Percentiles rank a stretch among this genome's conserved stretches.
Evolutionary conservation across 2,113 vertebrate species (phyloP).

Genomic region (Machaerirhynchus nigripectus): DNA sequence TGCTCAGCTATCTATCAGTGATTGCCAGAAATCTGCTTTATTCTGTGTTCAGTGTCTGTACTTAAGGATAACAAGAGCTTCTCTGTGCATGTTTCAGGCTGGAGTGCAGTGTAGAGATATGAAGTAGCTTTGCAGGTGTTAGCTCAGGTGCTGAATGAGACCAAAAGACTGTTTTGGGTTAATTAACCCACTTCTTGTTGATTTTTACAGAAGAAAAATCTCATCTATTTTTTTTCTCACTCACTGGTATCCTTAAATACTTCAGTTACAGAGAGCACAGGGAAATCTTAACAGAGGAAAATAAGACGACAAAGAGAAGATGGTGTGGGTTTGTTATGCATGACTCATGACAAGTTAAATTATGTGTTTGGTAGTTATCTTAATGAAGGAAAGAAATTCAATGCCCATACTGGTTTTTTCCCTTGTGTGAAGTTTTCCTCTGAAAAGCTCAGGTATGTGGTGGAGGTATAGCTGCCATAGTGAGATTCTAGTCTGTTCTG

Average conservation of each 20-base stretch:
- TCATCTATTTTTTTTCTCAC: neutral
- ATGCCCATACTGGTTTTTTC: neutral
- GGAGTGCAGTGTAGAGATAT: neutral
- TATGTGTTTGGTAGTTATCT: neutral
- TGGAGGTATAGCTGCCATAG: neutral
- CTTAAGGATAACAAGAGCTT: neutral
- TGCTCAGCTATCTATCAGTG: neutral
- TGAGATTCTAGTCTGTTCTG: neutral
- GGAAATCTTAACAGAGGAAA: neutral
- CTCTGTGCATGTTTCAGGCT: neutral
- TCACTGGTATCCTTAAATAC: neutral
- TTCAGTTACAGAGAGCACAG: neutral
- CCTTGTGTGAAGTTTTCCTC: neutral
- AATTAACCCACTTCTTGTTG: neutral
- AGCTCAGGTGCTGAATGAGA: neutral
- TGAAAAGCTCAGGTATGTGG: neutral
- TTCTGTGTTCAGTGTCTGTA: neutral
- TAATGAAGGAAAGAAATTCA: neutral
- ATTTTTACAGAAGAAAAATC: neutral
- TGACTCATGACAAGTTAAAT: neutral
- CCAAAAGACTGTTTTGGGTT: neutral
- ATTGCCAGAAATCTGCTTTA: neutral
- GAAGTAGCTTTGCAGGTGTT: neutral
- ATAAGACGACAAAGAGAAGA: neutral
- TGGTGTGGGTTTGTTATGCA: neutral